These are phyloP conservation scores for Alligator sinensis DNA, from an alignment of 2,113 vertebrate genomes.

Conservation along the genomic window DNA sequence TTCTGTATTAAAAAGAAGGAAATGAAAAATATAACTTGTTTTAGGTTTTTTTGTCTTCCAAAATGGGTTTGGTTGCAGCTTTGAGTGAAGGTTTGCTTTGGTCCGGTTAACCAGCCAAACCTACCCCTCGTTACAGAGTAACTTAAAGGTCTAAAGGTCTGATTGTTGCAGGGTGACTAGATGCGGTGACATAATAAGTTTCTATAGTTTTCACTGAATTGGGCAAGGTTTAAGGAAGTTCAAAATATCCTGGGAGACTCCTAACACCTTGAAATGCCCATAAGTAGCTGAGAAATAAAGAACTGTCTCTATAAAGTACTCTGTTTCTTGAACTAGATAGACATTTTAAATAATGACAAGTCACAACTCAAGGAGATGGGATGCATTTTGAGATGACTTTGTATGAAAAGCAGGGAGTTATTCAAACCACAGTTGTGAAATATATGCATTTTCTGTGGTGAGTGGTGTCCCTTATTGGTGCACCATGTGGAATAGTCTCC, in stretches of 20 bases:
- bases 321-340: neutral
- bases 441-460: neutral
- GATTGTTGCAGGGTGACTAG: neutral
- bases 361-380: neutral
- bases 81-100: neutral
- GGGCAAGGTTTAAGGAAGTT: neutral
- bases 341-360: neutral
- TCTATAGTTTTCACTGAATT: neutral
- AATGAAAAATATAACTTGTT: neutral
- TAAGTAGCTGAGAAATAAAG: neutral
- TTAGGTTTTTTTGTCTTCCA: slow-evolving; percentile 1
- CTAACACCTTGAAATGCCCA: neutral
- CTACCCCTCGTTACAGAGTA: neutral
- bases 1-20: neutral
- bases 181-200: neutral
- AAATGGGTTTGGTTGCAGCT: neutral
- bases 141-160: neutral
- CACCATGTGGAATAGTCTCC: neutral
- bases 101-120: neutral
- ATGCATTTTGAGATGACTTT: neutral
- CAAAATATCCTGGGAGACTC: neutral
- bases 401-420: neutral
- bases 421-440: neutral
- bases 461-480: neutral
- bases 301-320: neutral